A percentile compares a stretch with the other conserved stretches of the same genome.
These are phyloP conservation scores for Aurelia sp. DNA, from an alignment of 30 jellyfish, hydroid and myxozoan species.

Conservation along the genomic window DNA sequence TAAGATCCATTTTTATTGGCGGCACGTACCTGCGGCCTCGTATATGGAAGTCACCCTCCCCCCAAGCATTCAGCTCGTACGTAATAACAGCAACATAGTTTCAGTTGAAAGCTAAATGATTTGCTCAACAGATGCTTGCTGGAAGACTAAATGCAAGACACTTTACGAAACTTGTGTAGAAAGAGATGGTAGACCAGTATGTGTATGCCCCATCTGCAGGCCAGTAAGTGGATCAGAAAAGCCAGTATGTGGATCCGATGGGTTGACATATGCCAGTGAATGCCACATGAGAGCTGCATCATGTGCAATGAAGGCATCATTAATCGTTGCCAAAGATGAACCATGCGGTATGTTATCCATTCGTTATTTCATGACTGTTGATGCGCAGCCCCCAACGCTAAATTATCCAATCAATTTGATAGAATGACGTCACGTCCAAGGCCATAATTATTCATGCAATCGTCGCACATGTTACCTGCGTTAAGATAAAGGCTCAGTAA, in stretches of 20 bases:
- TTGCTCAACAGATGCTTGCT: constrained; percentile 49
- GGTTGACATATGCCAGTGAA: constrained; percentile 60
- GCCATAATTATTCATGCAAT: too few species aligned
- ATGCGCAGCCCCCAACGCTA: too few species aligned
- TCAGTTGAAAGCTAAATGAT: too few species aligned
- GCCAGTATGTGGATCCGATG: constrained; percentile 84
- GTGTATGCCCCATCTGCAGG: constrained; percentile 72
- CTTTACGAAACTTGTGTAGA: constrained; percentile 41
- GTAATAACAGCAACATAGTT: too few species aligned
- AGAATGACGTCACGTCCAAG: too few species aligned
- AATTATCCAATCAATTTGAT: too few species aligned
- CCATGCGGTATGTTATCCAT: constrained; percentile 77
- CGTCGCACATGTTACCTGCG: too few species aligned
- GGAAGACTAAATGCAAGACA: constrained; percentile 14
- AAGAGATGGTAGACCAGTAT: constrained; percentile 34
- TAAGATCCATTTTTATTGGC: too few species aligned
- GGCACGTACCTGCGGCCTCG: too few species aligned
- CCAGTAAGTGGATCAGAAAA: background rate
- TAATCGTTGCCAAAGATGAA: constrained; percentile 42
- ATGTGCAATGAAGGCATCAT: constrained; percentile 29
- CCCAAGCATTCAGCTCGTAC: too few species aligned
- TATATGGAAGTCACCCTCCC: too few species aligned
- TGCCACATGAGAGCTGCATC: constrained; percentile 62
- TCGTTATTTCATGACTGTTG: background rate
- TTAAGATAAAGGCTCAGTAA: too few species aligned